Conservation (phyloP, 1,140 invertebrate species). For the Bombus sylvicola region DNA sequence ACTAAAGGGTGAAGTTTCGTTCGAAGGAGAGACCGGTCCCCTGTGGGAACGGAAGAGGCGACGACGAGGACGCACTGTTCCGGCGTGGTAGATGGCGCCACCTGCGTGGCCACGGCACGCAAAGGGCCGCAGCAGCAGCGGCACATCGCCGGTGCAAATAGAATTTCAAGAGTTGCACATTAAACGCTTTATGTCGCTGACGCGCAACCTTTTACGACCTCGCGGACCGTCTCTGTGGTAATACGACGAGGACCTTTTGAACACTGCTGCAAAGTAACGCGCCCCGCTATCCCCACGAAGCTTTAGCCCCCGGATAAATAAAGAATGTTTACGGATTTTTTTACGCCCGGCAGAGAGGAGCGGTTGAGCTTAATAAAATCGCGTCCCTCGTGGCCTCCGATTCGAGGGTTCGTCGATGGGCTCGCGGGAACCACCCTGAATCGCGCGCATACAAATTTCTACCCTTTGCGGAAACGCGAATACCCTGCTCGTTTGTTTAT, state of each 20-base stretch:
- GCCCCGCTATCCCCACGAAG: slow-evolving; percentile 15
- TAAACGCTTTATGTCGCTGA: slow-evolving; percentile 68
- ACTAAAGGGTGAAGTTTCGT: slow-evolving; percentile 30
- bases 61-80: slow-evolving; percentile 49
- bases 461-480: background rate
- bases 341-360: slow-evolving; percentile 15
- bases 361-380: slow-evolving; percentile 30
- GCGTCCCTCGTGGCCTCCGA: background rate
- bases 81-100: slow-evolving; percentile 59
- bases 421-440: background rate
- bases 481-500: background rate
- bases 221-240: slow-evolving; percentile 67
- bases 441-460: background rate
- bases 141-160: slow-evolving; percentile 60
- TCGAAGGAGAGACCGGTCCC: slow-evolving; percentile 13
- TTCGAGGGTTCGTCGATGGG: slow-evolving; percentile 33
- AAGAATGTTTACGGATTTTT: slow-evolving; percentile 51
- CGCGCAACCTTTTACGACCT: slow-evolving; percentile 69
- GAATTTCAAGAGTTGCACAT: slow-evolving; percentile 70
- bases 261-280: slow-evolving; percentile 60
- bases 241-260: slow-evolving; percentile 66
- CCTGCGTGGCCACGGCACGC: slow-evolving; percentile 48
- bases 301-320: slow-evolving; percentile 48
- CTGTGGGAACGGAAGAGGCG: slow-evolving; percentile 33
- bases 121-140: slow-evolving; percentile 49